A percentile compares a stretch with the other conserved stretches of the same genome.
phyloP scores from a whole-genome alignment of 2,797 vertebrate species.

The Peromyscus eremicus region DNA sequence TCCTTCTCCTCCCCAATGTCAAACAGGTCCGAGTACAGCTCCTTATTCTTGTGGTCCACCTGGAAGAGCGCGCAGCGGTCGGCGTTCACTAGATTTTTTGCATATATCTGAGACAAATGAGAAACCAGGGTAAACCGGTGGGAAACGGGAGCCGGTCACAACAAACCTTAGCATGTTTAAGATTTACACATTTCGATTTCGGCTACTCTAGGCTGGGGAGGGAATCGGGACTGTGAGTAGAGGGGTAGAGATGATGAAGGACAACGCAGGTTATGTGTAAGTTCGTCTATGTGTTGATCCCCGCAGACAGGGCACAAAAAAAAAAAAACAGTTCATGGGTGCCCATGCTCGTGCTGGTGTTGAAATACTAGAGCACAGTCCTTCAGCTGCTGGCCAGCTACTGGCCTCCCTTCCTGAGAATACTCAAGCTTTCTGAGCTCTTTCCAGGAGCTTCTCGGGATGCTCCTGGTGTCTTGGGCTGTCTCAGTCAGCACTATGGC shows the following conservation, averaged over 20 bases:
- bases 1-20: constrained; percentile 99
- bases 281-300: fast-evolving
- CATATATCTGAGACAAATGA: constrained; percentile 94
- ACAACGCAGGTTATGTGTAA: fast-evolving
- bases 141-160: not conserved
- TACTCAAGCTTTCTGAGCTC: no score
- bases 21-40: constrained; percentile 99
- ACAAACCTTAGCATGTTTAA: not conserved
- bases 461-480: fast-evolving
- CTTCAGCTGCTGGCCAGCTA: fast-evolving
- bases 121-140: constrained; percentile 58
- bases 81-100: constrained; percentile 99
- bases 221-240: fast-evolving
- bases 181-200: no score
- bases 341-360: fast-evolving
- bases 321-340: no score
- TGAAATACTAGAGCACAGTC: fast-evolving
- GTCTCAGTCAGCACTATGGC: not conserved
- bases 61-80: constrained; percentile 99
- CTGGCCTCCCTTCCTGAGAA: not conserved
- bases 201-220: not conserved
- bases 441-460: not conserved
- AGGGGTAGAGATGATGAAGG: not conserved
- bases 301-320: fast-evolving
- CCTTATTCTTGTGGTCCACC: constrained; percentile 99